A percentile compares a stretch with the other conserved stretches of the same genome.
These are phyloP conservation scores for Drosophila tsacasi DNA, from an alignment of 1,140 invertebrate species.

Conservation along the genomic window DNA sequence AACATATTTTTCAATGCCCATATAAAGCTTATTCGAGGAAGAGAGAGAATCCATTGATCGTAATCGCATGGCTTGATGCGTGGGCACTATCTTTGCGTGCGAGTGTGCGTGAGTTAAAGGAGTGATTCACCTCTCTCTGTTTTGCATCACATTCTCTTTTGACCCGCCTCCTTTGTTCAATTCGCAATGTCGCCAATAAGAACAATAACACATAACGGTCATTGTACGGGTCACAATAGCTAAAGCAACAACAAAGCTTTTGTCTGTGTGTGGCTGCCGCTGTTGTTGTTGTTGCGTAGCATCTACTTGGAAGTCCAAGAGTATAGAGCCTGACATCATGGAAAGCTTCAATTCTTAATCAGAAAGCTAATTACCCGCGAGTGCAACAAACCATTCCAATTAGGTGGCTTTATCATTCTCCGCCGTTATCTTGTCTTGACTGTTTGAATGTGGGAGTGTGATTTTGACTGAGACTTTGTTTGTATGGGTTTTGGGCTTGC, in stretches of 20 bases:
- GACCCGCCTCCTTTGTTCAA: conserved; percentile 60
- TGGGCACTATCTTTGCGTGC: conserved; percentile 19
- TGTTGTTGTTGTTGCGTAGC: conserved; percentile 5
- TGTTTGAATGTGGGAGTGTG: conserved; percentile 5
- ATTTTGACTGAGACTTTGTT: conserved; percentile 7
- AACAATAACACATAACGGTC: conserved; percentile 70
- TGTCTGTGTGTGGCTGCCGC: conserved; percentile 8
- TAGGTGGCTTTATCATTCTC: conserved; percentile 28
- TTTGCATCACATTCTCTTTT: conserved; percentile 18
- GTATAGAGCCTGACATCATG: conserved; percentile 12
- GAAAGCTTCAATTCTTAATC: conserved; percentile 54
- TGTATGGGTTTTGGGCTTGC: conserved; percentile 39
- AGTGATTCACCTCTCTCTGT: conserved; percentile 58
- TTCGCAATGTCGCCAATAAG: conserved; percentile 51
- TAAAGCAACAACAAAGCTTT: conserved; percentile 37
- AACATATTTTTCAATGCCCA: conserved; percentile 78
- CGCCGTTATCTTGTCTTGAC: conserved; percentile 5
- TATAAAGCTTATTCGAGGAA: conserved; percentile 70
- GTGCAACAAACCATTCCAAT: conserved; percentile 51
- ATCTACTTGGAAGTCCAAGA: conserved; percentile 39
- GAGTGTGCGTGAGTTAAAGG: conserved; percentile 31
- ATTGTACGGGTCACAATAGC: conserved; percentile 50
- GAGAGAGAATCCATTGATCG: conserved; percentile 75
- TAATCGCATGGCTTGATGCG: conserved; percentile 42
- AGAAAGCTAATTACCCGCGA: conserved; percentile 37